These are phyloP conservation scores for Eupithecia subumbrata DNA, from an alignment of 2,888 invertebrate genomes.

Conservation along the genomic window DNA sequence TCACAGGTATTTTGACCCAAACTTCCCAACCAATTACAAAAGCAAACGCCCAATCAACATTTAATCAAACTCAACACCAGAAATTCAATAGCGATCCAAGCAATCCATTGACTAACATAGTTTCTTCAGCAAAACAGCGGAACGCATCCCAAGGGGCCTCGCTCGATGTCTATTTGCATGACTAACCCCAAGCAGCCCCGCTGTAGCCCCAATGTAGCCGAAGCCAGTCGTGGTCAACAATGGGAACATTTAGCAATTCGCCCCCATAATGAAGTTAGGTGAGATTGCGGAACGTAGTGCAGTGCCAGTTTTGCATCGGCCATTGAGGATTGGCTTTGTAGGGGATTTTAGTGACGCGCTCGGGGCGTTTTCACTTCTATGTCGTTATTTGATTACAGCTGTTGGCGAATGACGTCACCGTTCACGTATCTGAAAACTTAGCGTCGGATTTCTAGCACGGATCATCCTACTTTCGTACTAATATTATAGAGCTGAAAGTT, in stretches of 20 bases:
- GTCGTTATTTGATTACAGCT: conserved; percentile 1
- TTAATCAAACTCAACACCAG: conserved; percentile 36
- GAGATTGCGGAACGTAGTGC: conserved; percentile 65
- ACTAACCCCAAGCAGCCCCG: conserved; percentile 56
- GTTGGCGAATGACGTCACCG: not conserved
- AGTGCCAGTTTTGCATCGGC: conserved; percentile 16
- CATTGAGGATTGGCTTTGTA: conserved; percentile 21
- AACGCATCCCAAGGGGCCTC: conserved; percentile 58
- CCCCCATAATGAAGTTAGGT: conserved; percentile 80
- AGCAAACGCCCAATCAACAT: conserved; percentile 22
- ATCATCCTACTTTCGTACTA: too few species aligned
- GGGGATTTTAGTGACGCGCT: conserved; percentile 3
- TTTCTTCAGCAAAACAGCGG: conserved; percentile 48
- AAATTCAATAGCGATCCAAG: conserved; percentile 39
- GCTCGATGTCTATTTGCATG: conserved; percentile 77
- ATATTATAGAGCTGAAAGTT: too few species aligned
- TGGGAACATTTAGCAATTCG: conserved; percentile 79
- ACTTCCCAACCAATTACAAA: not conserved
- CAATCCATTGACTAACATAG: conserved; percentile 43
- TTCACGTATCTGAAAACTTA: not conserved
- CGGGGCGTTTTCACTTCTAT: conserved; percentile 10
- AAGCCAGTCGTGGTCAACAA: conserved; percentile 72
- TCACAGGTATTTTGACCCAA: not conserved
- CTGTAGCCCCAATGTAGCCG: conserved; percentile 55
- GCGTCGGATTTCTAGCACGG: not conserved